Evolutionary conservation across 1,140 invertebrate genomes (phyloP).

Genomic region (Berghia stephanieae): DNA sequence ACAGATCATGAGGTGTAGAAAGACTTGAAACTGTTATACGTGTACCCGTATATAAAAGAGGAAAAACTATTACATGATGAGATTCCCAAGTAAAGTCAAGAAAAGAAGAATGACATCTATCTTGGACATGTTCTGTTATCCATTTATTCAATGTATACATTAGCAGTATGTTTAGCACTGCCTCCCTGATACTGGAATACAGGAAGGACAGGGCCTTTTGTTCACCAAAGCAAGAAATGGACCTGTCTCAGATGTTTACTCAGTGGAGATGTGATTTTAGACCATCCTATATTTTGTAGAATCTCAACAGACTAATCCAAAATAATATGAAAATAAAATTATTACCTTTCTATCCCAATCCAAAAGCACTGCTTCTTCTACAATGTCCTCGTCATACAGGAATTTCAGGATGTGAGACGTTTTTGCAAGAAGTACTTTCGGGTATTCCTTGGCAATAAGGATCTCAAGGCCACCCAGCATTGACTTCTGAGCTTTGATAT

Average conservation of each 20-base stretch:
- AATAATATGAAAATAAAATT: not conserved
- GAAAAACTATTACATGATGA: no score
- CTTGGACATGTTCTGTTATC: no score
- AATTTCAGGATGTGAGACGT: constrained; percentile 90
- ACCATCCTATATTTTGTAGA: not conserved
- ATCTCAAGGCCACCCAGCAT: constrained; percentile 95
- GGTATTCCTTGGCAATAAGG: constrained; percentile 82
- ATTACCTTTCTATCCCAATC: constrained; percentile 80
- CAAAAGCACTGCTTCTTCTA: constrained; percentile 83
- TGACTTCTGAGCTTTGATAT: constrained; percentile 92
- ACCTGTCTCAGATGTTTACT: no score
- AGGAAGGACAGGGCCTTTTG: not conserved
- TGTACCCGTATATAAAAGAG: no score
- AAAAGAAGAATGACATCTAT: no score
- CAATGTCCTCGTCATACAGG: constrained; percentile 93
- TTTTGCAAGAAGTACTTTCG: constrained; percentile 83
- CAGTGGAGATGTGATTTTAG: not conserved
- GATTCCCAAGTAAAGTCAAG: no score
- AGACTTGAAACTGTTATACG: no score
- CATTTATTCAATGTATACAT: no score
- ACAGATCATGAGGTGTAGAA: no score
- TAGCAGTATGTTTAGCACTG: not conserved
- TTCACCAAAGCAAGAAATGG: not conserved
- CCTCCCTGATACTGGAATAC: not conserved
- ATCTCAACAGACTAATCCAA: not conserved